These are phyloP conservation scores for Graptemys geographica DNA, from an alignment of 2,797 vertebrate species.

Conservation along the genomic window DNA sequence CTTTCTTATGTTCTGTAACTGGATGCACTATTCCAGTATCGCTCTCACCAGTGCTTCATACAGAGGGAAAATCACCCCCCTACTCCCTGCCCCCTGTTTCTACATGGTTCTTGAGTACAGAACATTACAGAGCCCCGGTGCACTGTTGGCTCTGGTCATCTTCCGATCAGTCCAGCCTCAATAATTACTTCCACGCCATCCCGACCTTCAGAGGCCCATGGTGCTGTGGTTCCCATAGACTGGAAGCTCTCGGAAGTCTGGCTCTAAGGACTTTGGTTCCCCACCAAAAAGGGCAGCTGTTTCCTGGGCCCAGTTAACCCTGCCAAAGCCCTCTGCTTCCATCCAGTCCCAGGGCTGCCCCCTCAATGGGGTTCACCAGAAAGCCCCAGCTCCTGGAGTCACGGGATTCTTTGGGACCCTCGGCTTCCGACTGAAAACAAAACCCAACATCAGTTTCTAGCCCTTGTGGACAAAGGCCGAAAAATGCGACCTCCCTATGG, in stretches of 20 bases:
- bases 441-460: neutral
- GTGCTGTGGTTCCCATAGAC: neutral
- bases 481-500: neutral
- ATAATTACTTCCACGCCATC: neutral
- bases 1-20: too few species aligned
- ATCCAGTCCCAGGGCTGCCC: neutral
- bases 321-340: neutral
- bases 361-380: neutral
- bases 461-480: too few species aligned
- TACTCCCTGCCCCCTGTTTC: too few species aligned
- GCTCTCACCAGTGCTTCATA: neutral
- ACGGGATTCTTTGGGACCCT: neutral
- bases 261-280: neutral
- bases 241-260: neutral
- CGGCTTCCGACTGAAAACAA: neutral
- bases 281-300: neutral
- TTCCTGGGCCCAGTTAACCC: neutral
- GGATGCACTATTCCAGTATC: neutral
- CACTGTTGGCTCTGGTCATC: neutral
- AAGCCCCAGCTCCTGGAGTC: neutral
- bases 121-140: neutral
- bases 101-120: neutral
- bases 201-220: neutral
- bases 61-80: neutral
- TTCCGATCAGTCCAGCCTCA: neutral